Evolutionary conservation across 1,140 invertebrate genomes (phyloP).

Genomic region (Parasteatoda tepidariorum): DNA sequence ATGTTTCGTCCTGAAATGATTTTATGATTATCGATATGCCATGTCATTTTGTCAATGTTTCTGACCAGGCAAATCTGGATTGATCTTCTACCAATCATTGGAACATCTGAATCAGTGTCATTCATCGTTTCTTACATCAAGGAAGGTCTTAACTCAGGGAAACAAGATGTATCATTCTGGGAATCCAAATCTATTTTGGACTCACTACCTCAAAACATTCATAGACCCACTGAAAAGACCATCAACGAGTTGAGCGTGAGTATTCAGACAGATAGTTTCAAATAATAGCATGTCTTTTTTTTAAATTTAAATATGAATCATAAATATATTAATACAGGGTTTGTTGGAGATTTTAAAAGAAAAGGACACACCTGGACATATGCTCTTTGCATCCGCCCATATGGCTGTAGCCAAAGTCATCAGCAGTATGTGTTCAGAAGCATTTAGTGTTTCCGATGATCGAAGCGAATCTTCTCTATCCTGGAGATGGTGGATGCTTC

Average conservation of each 20-base stretch:
- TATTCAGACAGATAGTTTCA: too few relatives aligned
- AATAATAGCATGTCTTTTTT: too few relatives aligned
- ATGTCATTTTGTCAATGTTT: too few relatives aligned
- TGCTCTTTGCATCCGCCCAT: constrained; percentile 29
- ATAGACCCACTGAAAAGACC: constrained; percentile 7
- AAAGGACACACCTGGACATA: background rate
- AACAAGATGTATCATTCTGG: background rate
- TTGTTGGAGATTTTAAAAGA: too few relatives aligned
- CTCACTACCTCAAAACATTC: constrained; percentile 56
- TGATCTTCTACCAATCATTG: constrained; percentile 41
- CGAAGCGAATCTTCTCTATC: background rate
- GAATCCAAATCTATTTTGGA: constrained; percentile 60
- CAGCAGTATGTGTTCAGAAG: background rate
- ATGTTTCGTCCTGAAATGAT: too few relatives aligned
- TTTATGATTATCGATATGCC: too few relatives aligned
- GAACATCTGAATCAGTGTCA: constrained; percentile 32
- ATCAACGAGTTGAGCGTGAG: background rate
- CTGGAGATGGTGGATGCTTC: background rate
- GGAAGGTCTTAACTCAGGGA: background rate
- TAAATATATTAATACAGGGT: too few relatives aligned
- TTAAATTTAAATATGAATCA: too few relatives aligned
- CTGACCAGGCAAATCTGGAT: constrained; percentile 28
- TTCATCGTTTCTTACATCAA: constrained; percentile 38
- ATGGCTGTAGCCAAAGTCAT: constrained; percentile 16
- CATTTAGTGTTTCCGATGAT: background rate